These are phyloP conservation scores for Indicator indicator DNA, from an alignment of 2,113 vertebrate species.

Conservation along the genomic window DNA sequence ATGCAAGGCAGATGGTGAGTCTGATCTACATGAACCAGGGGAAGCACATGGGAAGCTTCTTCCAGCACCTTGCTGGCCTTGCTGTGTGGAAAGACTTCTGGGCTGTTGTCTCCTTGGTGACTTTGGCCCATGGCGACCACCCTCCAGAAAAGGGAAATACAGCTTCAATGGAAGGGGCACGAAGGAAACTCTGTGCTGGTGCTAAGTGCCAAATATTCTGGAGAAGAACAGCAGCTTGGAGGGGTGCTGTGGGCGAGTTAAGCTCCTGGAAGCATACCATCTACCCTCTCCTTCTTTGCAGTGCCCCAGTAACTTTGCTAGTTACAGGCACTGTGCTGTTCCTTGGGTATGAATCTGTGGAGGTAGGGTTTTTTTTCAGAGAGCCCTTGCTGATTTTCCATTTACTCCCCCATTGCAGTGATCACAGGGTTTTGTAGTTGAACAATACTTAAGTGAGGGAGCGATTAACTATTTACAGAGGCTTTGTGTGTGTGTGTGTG, in stretches of 20 bases:
- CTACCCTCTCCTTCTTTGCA: not conserved
- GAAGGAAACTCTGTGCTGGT: not conserved
- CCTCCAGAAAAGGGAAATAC: not conserved
- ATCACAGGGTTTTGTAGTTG: not conserved
- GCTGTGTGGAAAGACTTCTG: not conserved
- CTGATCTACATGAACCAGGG: not conserved
- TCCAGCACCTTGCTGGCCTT: not conserved
- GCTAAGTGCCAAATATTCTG: not conserved
- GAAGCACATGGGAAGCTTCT: not conserved
- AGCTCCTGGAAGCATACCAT: not conserved
- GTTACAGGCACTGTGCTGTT: not conserved
- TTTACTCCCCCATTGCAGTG: not conserved
- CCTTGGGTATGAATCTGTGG: not conserved
- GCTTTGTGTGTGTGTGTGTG: not conserved
- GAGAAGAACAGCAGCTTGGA: not conserved
- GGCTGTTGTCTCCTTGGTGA: not conserved
- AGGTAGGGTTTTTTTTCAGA: not conserved
- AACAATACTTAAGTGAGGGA: not conserved
- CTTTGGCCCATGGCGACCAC: not conserved
- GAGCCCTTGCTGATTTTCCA: slow-evolving; percentile 9
- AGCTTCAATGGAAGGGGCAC: not conserved
- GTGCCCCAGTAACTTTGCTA: not conserved
- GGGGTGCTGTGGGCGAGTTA: not conserved
- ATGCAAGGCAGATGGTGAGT: not conserved
- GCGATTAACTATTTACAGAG: not conserved